A percentile compares a stretch with the other conserved stretches of the same genome.
These are phyloP conservation scores for Butastur rufipennis DNA, from an alignment of 2,113 vertebrate species.

Conservation along the genomic window DNA sequence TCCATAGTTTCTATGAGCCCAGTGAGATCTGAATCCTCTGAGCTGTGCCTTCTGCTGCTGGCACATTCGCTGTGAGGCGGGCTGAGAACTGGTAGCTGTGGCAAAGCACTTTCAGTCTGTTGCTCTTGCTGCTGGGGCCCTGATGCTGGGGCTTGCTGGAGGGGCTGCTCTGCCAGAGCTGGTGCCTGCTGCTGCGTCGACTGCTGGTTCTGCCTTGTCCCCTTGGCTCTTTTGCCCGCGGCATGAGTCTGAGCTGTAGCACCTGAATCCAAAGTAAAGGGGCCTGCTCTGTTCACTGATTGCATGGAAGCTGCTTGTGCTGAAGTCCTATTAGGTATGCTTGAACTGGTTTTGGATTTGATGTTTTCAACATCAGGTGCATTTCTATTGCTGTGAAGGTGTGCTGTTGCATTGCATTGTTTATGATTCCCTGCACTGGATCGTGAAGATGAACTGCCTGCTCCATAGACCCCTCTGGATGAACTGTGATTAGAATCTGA, in stretches of 20 bases:
- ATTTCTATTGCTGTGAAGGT: conserved; percentile 74
- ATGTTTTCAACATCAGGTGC: conserved; percentile 77
- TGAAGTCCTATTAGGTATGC: conserved; percentile 74
- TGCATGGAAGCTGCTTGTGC: conserved; percentile 73
- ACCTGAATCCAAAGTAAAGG: conserved; percentile 71
- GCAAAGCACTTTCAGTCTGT: conserved; percentile 63
- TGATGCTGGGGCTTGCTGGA: conserved; percentile 60
- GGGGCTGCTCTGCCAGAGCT: conserved; percentile 73
- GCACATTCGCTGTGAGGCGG: conserved; percentile 58
- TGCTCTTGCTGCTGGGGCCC: conserved; percentile 73
- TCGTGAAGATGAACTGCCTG: conserved; percentile 76
- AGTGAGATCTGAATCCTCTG: conserved; percentile 87
- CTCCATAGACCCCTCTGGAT: conserved; percentile 79
- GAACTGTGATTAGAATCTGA: conserved; percentile 81
- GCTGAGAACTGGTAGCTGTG: conserved; percentile 39
- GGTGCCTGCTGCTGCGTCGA: conserved; percentile 61
- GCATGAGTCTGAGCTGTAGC: conserved; percentile 71
- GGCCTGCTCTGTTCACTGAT: conserved; percentile 68
- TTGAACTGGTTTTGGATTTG: conserved; percentile 78
- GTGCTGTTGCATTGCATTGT: conserved; percentile 73
- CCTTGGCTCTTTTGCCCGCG: conserved; percentile 77
- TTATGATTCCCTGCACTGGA: conserved; percentile 74
- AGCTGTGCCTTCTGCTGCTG: conserved; percentile 74
- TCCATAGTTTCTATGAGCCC: conserved; percentile 94
- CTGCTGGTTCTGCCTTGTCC: conserved; percentile 69